Evolutionary conservation across 2,113 vertebrate species (phyloP).

Genomic region (Micromys minutus): DNA sequence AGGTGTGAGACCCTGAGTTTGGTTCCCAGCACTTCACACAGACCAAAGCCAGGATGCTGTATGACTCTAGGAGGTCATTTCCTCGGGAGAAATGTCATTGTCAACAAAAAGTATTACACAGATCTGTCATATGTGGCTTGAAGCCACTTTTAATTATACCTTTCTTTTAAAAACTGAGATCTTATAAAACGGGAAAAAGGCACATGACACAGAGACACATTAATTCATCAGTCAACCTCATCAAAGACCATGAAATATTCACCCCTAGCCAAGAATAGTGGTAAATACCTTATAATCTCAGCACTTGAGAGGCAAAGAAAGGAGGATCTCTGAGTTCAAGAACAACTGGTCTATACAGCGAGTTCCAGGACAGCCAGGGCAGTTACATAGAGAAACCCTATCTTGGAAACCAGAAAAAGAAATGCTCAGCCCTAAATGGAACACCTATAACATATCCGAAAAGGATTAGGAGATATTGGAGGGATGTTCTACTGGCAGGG

Average conservation of each 20-base stretch:
- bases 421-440: not conserved
- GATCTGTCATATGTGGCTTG: not conserved
- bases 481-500: not conserved
- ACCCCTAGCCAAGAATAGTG: not conserved
- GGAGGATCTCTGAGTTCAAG: not conserved
- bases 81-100: not conserved
- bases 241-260: not conserved
- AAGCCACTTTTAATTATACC: not conserved
- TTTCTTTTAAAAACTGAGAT: not conserved
- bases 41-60: not conserved
- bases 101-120: not conserved
- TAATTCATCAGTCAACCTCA: not conserved
- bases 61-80: not conserved
- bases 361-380: not conserved
- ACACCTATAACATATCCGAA: not conserved
- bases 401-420: not conserved
- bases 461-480: not conserved
- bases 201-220: not conserved
- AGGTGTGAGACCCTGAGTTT: not conserved
- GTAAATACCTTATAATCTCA: not conserved
- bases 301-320: not conserved
- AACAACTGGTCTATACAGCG: not conserved
- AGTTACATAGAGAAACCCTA: not conserved
- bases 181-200: not conserved
- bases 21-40: not conserved